Evolutionary conservation across 2,797 vertebrate species (phyloP).

Genomic region (Hoplostethus atlanticus): DNA sequence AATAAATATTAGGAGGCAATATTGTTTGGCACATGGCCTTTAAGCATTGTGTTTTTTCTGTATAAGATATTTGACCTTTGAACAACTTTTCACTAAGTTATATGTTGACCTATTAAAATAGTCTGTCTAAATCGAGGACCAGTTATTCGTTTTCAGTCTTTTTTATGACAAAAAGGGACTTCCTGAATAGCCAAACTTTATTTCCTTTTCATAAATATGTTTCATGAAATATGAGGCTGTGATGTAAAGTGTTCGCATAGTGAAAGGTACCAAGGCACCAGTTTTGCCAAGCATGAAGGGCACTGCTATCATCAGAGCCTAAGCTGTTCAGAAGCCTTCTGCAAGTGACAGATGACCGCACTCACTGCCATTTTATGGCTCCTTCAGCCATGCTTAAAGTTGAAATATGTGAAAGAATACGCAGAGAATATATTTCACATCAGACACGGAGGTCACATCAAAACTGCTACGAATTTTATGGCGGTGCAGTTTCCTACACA

Average conservation of each 20-base stretch:
- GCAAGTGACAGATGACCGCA: slow-evolving; percentile 66
- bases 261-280: slow-evolving; percentile 20
- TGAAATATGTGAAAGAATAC: slow-evolving; percentile 73
- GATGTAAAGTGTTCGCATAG: slow-evolving; percentile 5
- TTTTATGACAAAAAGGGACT: not conserved
- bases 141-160: too few species aligned
- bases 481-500: slow-evolving; percentile 41
- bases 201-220: slow-evolving; percentile 1
- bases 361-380: slow-evolving; percentile 69
- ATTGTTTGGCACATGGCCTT: too few species aligned
- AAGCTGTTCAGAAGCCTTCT: slow-evolving; percentile 63
- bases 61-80: too few species aligned
- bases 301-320: slow-evolving; percentile 56
- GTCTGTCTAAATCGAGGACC: too few species aligned
- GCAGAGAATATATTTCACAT: slow-evolving; percentile 69
- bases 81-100: too few species aligned
- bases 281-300: slow-evolving; percentile 75
- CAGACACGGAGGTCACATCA: slow-evolving; percentile 71
- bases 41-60: too few species aligned
- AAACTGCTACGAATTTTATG: slow-evolving; percentile 73
- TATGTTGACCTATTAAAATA: too few species aligned
- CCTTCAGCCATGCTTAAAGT: slow-evolving; percentile 64
- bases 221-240: slow-evolving; percentile 5
- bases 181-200: not conserved
- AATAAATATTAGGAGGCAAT: too few species aligned